These are phyloP conservation scores for Mycalesis mineus DNA, from an alignment of 2,888 invertebrate genomes.

Conservation along the genomic window DNA sequence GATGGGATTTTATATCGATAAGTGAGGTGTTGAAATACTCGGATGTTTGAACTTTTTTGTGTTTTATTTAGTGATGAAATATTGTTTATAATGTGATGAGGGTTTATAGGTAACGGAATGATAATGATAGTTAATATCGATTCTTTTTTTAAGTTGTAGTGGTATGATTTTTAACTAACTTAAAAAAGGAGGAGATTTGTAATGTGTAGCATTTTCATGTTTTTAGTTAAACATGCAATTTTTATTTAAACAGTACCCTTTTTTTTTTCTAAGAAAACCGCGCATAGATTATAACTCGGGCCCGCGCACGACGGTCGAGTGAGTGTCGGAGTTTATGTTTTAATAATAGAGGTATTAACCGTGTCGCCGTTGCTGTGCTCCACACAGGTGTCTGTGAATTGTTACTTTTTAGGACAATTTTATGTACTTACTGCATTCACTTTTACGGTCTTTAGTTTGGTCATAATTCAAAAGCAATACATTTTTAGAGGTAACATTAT, in stretches of 20 bases:
- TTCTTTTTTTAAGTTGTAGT: not conserved
- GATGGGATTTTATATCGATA: constrained; percentile 44
- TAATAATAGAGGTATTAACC: constrained; percentile 56
- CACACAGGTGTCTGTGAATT: constrained; percentile 26
- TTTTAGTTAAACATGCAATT: too few relatives aligned
- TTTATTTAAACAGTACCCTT: not conserved
- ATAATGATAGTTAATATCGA: not conserved
- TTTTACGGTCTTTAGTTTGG: too few relatives aligned
- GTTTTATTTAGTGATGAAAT: not conserved
- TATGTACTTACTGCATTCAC: not conserved
- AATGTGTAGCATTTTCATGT: too few relatives aligned
- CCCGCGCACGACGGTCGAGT: constrained; percentile 20
- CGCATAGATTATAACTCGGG: constrained; percentile 17
- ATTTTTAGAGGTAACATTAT: too few relatives aligned
- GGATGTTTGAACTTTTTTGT: not conserved
- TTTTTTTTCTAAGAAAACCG: not conserved
- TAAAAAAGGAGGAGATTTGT: too few relatives aligned
- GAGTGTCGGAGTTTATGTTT: constrained; percentile 48
- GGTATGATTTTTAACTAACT: too few relatives aligned
- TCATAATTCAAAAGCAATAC: too few relatives aligned
- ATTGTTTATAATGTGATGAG: not conserved
- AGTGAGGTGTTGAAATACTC: not conserved
- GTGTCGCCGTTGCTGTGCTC: constrained; percentile 38
- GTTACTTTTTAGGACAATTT: constrained; percentile 19
- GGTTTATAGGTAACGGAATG: not conserved